Evolutionary conservation across 92 coral and sea anemone genomes (phyloP), one percentile per base, ranked within the genome.

Genomic region (Phenganax stokvisi): DNA sequence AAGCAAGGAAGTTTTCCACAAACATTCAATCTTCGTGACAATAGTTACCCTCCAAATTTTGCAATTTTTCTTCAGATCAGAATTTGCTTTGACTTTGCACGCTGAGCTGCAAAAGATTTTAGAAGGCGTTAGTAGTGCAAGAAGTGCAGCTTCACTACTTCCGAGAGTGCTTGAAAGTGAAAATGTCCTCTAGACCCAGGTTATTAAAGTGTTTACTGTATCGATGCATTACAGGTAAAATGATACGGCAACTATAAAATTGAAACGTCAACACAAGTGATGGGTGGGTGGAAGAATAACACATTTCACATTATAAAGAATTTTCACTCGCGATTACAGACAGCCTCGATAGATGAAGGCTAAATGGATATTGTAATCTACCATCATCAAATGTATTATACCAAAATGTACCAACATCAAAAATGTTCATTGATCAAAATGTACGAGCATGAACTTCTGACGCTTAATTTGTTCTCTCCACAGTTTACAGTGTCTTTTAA

Each of bases 151-250:
- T 7, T 10, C 9, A 7, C 7, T 64, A 10, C 70, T 17, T 37
- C 47, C 47, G 47, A 37, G 47, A 37, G 47, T 37, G 47, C 47
- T 37, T 37, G 3, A 37, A 5, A 37, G 47, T 37, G 47, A 37
- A 37, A 37, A 37, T 37, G 47, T 0, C 0, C 47, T 37, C 47
- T 37, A 37, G 47, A 37, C 47, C 12, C 54, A 37, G 47, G 70
- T 7, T 68, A 30, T 30, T 30, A 25, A 12, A 66, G 12, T 66
- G 72, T 66, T 66, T 25, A 66, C 54, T 13, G 54, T 37, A 9
- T 68, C 16, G 73, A 68, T 68, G 53, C 73, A 68, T 66, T 29
- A 66, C 47, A 20, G 47, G 73, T 68, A 68, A 68, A 68, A 68
- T 29, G 73, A 68, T 68, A 30, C 12, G 70, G 37, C 70, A 64